Percentiles rank a stretch among this genome's conserved stretches.
Evolutionary conservation across 2,113 vertebrate genomes (phyloP).

Genomic region (Ptyas mucosa): DNA sequence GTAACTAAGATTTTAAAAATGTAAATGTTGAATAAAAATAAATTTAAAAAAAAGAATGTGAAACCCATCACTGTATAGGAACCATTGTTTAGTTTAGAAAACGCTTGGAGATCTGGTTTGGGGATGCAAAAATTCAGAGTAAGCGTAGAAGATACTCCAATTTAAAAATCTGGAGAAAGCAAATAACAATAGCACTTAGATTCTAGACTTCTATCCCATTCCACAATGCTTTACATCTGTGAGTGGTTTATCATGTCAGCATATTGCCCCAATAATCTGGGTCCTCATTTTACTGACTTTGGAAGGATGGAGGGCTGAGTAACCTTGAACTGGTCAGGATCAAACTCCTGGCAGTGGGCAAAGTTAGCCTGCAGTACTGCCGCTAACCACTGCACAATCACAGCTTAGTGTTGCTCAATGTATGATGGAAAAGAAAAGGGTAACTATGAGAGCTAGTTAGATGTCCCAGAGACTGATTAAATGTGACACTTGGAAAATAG

Average conservation of each 20-base stretch:
- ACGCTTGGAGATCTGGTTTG: not conserved
- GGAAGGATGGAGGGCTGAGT: not conserved
- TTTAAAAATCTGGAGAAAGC: not conserved
- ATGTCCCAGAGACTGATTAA: not conserved
- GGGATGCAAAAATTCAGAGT: not conserved
- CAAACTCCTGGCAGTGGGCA: not conserved
- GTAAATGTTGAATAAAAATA: too few relatives aligned
- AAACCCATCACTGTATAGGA: not conserved
- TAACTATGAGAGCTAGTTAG: not conserved
- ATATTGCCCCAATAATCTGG: not conserved
- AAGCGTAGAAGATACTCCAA: not conserved
- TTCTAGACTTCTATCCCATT: not conserved
- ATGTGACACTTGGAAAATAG: not conserved
- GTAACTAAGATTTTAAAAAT: too few relatives aligned
- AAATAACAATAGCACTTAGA: not conserved
- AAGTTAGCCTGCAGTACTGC: not conserved
- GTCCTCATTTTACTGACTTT: not conserved
- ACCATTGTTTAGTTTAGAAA: not conserved
- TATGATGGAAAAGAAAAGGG: not conserved
- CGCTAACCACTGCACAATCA: not conserved
- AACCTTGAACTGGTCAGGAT: not conserved
- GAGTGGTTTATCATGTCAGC: not conserved
- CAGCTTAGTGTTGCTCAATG: not conserved
- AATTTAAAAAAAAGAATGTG: too few relatives aligned
- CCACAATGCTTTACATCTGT: not conserved